Percentiles rank a stretch among this genome's conserved stretches.
These are phyloP conservation scores for Narcine bancroftii DNA, from an alignment of 2,113 vertebrate genomes.

Conservation along the genomic window DNA sequence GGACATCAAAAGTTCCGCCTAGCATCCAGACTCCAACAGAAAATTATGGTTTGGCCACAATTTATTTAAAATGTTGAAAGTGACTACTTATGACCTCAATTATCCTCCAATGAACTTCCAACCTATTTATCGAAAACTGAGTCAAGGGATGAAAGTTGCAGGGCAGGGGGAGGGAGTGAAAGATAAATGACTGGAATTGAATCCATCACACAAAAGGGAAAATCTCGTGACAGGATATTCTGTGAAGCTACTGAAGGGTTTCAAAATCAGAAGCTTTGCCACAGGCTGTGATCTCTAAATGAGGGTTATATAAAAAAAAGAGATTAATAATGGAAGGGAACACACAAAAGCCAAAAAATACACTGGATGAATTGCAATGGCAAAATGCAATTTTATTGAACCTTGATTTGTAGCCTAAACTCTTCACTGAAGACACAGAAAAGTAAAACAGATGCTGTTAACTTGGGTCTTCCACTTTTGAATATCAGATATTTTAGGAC, in stretches of 20 bases:
- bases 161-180: no score
- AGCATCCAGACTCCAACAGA: background rate
- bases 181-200: background rate
- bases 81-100: background rate
- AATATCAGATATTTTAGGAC: background rate
- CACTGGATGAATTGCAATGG: background rate
- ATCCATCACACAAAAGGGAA: background rate
- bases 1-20: background rate
- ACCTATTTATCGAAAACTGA: background rate
- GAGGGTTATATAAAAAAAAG: background rate
- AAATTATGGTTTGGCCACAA: background rate
- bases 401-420: background rate
- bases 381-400: background rate
- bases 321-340: background rate
- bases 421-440: background rate
- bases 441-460: background rate
- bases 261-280: background rate
- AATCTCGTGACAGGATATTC: background rate
- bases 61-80: background rate
- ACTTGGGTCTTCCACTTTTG: background rate
- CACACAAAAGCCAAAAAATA: background rate
- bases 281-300: background rate
- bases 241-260: background rate
- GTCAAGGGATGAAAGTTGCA: background rate
- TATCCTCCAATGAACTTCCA: background rate